Base-by-base conservation (phyloP, 2,113 vertebrate species). In the Gymnarchus niloticus region DNA sequence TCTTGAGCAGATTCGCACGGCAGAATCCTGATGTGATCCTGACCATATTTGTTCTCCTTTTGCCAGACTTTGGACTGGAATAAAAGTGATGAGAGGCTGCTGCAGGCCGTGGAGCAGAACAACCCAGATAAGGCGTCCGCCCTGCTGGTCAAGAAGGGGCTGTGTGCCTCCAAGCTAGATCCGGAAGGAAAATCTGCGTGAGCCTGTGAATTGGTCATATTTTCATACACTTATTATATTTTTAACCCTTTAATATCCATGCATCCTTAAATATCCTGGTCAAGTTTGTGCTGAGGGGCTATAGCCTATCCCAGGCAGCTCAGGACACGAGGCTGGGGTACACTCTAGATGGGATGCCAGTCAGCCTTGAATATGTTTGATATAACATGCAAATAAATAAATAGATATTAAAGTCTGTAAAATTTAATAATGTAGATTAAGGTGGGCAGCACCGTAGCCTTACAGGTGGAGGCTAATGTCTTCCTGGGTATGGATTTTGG, bases 11-110 rank as follows among this genome's bases (percentile, higher is more conserved):
- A 54, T 14, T 3, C 51, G 51, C 51, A 4, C 51, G 14, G 51
- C 3, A 14, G 14, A 54, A 4, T 8, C 51, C 51, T 9, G 51
- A 1, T 54, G 3, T 54, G 8, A 10, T 9, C n/a, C 57, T 61
- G 21, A 23, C 21, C n/a, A 14, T 7, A 10, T 21, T 7, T 61
- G 19, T 80, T 90, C 33, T 4, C 28, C 28, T 69, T 37, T 33
- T 19, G 33, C n/a, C 91, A 99, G 97, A 97, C 95, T 92, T 97
- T 97, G 89, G 97, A 97, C 93, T 99, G 97, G 97, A 95, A 92
- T 90, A 97, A 96, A 86, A 95, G 94, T 0, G 97, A 99, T 9
- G 96, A 98, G 86, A 93, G 96, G 81, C 95, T 99, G 85, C 91
- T 99, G 87, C 97, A 97, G 90, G 97, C 97, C 0, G 97, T 98